Percentiles rank a stretch among this genome's conserved stretches.
phyloP scores from a whole-genome alignment of 2,113 vertebrate species.

The Synodontis membranacea region DNA sequence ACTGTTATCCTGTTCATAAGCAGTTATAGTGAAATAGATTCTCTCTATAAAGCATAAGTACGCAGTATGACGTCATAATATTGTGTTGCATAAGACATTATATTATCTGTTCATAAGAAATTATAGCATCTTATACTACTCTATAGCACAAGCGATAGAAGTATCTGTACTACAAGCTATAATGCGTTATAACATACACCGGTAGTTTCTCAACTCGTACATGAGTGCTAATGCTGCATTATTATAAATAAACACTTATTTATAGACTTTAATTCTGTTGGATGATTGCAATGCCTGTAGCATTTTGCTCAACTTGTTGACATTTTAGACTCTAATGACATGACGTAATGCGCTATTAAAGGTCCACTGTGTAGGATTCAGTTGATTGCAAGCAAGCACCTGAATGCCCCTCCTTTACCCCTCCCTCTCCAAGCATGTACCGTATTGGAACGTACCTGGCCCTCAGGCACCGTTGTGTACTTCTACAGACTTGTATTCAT shows the following conservation, averaged over 20 bases:
- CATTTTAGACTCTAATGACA: neutral
- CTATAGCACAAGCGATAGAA: neutral
- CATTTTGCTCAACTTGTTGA: neutral
- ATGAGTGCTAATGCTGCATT: too few species aligned
- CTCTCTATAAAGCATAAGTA: too few species aligned
- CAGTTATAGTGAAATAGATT: neutral
- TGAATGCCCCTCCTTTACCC: too few species aligned
- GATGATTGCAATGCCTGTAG: neutral
- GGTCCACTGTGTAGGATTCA: too few species aligned
- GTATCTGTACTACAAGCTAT: neutral
- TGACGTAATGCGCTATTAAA: neutral
- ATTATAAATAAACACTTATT: too few species aligned
- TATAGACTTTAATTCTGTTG: too few species aligned
- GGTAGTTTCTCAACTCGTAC: neutral
- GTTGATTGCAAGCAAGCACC: too few species aligned
- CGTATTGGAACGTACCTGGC: too few species aligned
- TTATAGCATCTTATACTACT: neutral
- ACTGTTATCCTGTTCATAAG: neutral
- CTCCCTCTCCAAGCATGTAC: too few species aligned
- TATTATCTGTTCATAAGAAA: neutral
- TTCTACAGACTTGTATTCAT: too few species aligned
- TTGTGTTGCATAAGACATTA: neutral
- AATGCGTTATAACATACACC: neutral
- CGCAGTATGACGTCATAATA: neutral
- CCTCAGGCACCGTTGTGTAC: too few species aligned